phyloP scores from a whole-genome alignment of 2,888 invertebrate species.

The Nebria brevicollis region DNA sequence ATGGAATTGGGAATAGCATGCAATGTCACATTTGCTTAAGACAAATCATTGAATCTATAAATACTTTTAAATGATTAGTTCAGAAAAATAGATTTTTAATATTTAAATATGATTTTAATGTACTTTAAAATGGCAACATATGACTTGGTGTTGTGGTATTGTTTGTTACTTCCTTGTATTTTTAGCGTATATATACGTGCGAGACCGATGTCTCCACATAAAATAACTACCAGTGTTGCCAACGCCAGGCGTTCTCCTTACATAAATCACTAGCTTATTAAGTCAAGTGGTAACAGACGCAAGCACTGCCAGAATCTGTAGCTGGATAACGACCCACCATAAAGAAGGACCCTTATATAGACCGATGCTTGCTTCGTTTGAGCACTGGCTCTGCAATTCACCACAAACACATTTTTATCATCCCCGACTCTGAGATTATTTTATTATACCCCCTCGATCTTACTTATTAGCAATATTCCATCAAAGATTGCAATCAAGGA shows the following conservation, averaged over 20 bases:
- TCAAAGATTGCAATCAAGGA: not conserved
- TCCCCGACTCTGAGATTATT: not conserved
- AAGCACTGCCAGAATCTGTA: slow-evolving; percentile 29
- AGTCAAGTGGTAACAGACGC: slow-evolving; percentile 58
- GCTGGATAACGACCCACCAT: slow-evolving; percentile 45
- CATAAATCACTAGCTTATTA: slow-evolving; percentile 63
- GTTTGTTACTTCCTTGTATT: not conserved
- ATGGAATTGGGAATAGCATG: not conserved
- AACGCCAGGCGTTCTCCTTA: slow-evolving; percentile 60
- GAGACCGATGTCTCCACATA: slow-evolving; percentile 39
- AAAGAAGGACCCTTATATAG: slow-evolving; percentile 31
- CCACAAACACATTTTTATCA: not conserved
- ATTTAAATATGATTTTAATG: too few relatives aligned
- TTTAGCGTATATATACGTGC: not conserved
- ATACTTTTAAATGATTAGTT: too few relatives aligned
- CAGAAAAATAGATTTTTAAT: too few relatives aligned
- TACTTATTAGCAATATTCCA: not conserved
- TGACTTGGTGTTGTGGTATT: not conserved
- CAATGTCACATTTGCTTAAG: not conserved
- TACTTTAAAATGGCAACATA: too few relatives aligned
- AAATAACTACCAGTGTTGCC: slow-evolving; percentile 58
- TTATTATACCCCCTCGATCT: slow-evolving; percentile 1
- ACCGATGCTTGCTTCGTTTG: slow-evolving; percentile 6
- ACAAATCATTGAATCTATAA: too few relatives aligned
- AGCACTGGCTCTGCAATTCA: not conserved